Evolutionary conservation across 2,113 vertebrate species (phyloP).

Genomic region (Vidua macroura): DNA sequence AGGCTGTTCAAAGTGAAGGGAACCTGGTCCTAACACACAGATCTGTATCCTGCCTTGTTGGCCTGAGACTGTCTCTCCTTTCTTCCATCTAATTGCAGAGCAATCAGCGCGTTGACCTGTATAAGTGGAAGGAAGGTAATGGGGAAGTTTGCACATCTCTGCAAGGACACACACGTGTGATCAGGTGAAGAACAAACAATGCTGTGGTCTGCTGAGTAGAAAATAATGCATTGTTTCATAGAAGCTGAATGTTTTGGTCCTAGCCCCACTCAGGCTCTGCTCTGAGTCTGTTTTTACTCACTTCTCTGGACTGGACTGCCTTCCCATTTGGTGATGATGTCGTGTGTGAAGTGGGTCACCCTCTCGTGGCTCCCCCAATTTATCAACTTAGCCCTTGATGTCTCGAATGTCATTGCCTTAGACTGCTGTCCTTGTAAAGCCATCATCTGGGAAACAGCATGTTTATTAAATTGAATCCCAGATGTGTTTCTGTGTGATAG

Average conservation of each 20-base stretch:
- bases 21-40: background rate
- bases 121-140: conserved; percentile 90
- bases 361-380: background rate
- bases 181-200: conserved; percentile 74
- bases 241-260: background rate
- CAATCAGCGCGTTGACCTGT: conserved; percentile 95
- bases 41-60: background rate
- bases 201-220: background rate
- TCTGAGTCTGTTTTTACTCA: background rate
- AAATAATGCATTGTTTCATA: background rate
- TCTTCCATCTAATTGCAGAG: conserved; percentile 76
- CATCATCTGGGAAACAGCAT: background rate
- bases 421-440: background rate
- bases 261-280: background rate
- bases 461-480: background rate
- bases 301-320: background rate
- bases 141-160: conserved; percentile 89
- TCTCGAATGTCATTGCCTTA: background rate
- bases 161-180: conserved; percentile 95
- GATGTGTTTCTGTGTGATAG: background rate
- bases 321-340: background rate
- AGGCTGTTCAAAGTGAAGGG: background rate
- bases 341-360: background rate
- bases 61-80: background rate
- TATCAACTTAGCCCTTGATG: background rate